Conservation (phyloP, 2,888 invertebrate species). For the Amorpha juglandis region DNA sequence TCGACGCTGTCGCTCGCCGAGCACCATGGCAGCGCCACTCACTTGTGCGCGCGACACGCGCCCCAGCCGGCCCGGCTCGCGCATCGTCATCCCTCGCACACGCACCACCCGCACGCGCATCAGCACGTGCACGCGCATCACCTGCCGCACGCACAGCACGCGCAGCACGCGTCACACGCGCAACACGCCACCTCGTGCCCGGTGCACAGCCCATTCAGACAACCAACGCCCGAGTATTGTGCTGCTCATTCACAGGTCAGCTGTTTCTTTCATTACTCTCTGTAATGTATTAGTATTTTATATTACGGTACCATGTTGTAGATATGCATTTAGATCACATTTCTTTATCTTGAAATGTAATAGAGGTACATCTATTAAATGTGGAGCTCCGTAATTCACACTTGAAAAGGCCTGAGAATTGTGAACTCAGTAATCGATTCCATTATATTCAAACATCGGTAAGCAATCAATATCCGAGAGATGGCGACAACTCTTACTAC, state of each 20-base stretch:
- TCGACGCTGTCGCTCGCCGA: slow-evolving; percentile 80
- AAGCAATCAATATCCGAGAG: slow-evolving; percentile 45
- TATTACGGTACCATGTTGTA: background rate
- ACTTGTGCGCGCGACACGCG: slow-evolving; percentile 77
- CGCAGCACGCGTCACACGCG: slow-evolving; percentile 74
- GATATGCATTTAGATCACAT: background rate
- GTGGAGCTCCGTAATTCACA: background rate
- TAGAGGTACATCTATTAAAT: background rate
- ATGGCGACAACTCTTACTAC: slow-evolving; percentile 61
- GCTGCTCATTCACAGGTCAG: slow-evolving; percentile 79
- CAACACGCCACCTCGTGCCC: slow-evolving; percentile 85
- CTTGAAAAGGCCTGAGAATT: slow-evolving; percentile 26
- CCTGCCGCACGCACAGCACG: slow-evolving; percentile 72
- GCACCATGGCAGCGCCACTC: slow-evolving; percentile 77
- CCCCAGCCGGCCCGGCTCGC: slow-evolving; percentile 62
- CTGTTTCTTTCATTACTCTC: background rate
- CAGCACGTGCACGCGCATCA: slow-evolving; percentile 77
- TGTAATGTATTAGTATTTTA: background rate
- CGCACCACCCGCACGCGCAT: slow-evolving; percentile 74
- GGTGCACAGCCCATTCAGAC: slow-evolving; percentile 90
- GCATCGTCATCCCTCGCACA: slow-evolving; percentile 67
- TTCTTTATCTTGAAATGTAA: background rate
- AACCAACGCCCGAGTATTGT: slow-evolving; percentile 80
- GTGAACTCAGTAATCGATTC: slow-evolving; percentile 39
- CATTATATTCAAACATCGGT: slow-evolving; percentile 35